These are phyloP conservation scores for Melanotus villosus DNA, from an alignment of 2,888 invertebrate species.

Conservation along the genomic window DNA sequence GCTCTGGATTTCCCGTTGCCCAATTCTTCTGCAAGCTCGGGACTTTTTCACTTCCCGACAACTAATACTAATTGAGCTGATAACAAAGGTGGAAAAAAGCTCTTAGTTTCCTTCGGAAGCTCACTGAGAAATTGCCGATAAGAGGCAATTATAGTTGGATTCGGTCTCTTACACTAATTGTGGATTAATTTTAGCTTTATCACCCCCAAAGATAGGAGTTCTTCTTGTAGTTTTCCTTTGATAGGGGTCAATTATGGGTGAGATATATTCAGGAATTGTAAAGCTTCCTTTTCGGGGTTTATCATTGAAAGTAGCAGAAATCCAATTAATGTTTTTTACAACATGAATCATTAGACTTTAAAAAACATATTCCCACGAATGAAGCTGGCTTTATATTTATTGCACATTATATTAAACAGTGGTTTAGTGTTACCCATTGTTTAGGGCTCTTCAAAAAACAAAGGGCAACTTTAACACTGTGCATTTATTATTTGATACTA, in stretches of 20 bases:
- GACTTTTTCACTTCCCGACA: neutral
- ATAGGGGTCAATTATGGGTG: slow-evolving; percentile 45
- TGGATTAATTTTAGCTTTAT: slow-evolving; percentile 47
- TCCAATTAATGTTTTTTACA: neutral
- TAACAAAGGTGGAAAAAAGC: slow-evolving; percentile 42
- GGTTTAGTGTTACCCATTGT: slow-evolving; percentile 68
- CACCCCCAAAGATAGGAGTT: slow-evolving; percentile 29
- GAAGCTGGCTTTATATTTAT: slow-evolving; percentile 61
- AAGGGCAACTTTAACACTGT: slow-evolving; percentile 68
- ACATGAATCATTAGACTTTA: slow-evolving; percentile 7
- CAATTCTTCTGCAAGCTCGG: neutral
- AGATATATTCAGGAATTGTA: slow-evolving; percentile 49
- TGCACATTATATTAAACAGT: slow-evolving; percentile 64
- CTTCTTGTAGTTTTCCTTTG: slow-evolving; percentile 22
- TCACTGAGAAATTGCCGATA: slow-evolving; percentile 41
- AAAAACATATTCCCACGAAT: slow-evolving; percentile 62
- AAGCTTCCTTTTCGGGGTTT: neutral
- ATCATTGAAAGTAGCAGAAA: neutral
- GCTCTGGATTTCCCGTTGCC: neutral
- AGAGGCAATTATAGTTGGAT: slow-evolving; percentile 45
- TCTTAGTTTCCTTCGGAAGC: slow-evolving; percentile 26
- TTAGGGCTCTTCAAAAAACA: slow-evolving; percentile 67
- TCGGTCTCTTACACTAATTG: slow-evolving; percentile 41
- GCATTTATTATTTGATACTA: slow-evolving; percentile 61
- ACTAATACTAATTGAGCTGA: slow-evolving; percentile 14